These are phyloP conservation scores for Aspiorhynchus laticeps DNA, from an alignment of 2,113 vertebrate species.

Conservation along the genomic window DNA sequence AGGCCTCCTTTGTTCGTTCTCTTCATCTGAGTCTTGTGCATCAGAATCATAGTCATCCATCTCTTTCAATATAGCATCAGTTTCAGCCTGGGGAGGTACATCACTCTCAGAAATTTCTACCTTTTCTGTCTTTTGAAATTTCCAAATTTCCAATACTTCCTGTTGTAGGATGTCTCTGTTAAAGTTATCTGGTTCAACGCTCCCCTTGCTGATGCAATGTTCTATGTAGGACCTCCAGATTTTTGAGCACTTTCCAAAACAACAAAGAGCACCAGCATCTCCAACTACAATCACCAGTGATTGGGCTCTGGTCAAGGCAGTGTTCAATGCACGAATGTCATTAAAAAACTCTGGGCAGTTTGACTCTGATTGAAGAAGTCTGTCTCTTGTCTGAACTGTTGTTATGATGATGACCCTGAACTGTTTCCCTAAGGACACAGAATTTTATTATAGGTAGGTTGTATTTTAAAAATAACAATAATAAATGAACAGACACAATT, in stretches of 20 bases:
- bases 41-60: slow-evolving; percentile 33
- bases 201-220: slow-evolving; percentile 76
- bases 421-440: slow-evolving; percentile 78
- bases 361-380: slow-evolving; percentile 67
- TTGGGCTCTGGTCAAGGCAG: slow-evolving; percentile 88
- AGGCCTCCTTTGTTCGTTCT: not conserved
- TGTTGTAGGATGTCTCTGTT: slow-evolving; percentile 80
- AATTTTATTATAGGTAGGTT: slow-evolving; percentile 38
- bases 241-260: slow-evolving; percentile 84
- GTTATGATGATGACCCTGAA: slow-evolving; percentile 87
- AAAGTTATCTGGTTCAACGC: slow-evolving; percentile 63
- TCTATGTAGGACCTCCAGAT: slow-evolving; percentile 86
- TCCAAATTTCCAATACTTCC: slow-evolving; percentile 69
- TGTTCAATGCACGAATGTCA: slow-evolving; percentile 86
- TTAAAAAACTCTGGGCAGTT: slow-evolving; percentile 84
- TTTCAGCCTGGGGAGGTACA: not conserved
- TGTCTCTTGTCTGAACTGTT: slow-evolving; percentile 80
- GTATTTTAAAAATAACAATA: not conserved
- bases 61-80: slow-evolving; percentile 43
- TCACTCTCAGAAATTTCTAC: not conserved
- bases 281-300: slow-evolving; percentile 85
- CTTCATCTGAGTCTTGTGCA: not conserved
- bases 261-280: slow-evolving; percentile 85
- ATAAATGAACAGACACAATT: not conserved
- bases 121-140: slow-evolving; percentile 3